phyloP scores from a whole-genome alignment of 2,888 invertebrate species.

The Acholoe squamosa region DNA sequence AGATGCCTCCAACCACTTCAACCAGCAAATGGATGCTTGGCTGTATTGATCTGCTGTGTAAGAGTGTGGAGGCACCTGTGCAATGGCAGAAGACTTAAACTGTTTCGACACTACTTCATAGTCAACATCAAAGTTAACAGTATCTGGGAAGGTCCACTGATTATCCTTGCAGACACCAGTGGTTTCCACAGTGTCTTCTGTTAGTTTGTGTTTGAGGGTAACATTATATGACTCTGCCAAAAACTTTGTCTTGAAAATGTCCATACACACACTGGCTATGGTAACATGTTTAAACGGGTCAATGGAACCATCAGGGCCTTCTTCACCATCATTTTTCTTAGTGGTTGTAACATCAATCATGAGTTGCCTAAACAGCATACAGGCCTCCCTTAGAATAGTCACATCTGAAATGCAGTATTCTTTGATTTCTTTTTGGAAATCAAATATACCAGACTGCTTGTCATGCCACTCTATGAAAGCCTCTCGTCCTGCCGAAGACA shows the following conservation, averaged over 20 bases:
- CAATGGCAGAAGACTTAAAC: neutral
- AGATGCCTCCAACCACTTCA: neutral
- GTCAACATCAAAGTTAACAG: neutral
- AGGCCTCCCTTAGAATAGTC: neutral
- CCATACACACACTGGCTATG: too few species aligned
- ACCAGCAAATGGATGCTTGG: constrained; percentile 35
- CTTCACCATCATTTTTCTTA: too few species aligned
- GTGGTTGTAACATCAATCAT: too few species aligned
- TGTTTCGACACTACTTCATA: neutral
- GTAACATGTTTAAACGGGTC: too few species aligned
- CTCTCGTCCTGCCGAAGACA: neutral
- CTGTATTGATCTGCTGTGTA: neutral
- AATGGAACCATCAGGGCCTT: too few species aligned
- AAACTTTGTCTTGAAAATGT: too few species aligned
- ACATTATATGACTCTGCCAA: too few species aligned
- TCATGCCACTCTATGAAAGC: constrained; percentile 21
- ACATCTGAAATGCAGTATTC: constrained; percentile 56
- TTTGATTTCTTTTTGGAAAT: neutral
- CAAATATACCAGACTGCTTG: constrained; percentile 4
- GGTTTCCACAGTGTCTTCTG: neutral
- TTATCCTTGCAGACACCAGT: neutral
- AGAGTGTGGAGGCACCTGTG: neutral
- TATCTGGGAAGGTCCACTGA: neutral
- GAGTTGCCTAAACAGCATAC: neutral
- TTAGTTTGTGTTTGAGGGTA: neutral